Base-by-base conservation (phyloP, 1,140 invertebrate genomes). In the Orius laevigatus region DNA sequence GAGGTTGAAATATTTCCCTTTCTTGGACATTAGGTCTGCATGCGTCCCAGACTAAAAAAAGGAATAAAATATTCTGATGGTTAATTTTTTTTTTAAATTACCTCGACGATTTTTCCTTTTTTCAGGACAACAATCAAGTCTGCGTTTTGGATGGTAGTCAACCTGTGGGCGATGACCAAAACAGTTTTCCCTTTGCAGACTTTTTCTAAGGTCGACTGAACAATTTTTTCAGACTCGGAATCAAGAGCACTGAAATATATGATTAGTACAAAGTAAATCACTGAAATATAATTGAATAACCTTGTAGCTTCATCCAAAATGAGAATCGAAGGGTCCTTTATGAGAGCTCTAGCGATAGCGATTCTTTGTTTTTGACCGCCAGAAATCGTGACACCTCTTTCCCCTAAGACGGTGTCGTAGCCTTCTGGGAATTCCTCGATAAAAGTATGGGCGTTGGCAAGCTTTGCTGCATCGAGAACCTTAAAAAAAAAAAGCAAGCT, bases 231-330 rank as follows among this genome's bases (percentile, higher is more conserved):
- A 49, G 85, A 89, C 57, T 87, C 84, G 6, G 85, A 78, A 70
- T 93, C 88, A 46, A 94, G 63, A 1, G 89, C 89, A 70, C 86
- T 87, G 62, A 2, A 64, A 69, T 57, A 49, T 50, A 53, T 46
- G 45, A 38, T 35, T n/a, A n/a, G n/a, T n/a, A 31, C 11, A 44
- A n/a, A 44, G 0, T 39, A 46, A 38, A 31, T n/a, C 6, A 5
- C 6, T 5, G 6, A 14, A 44, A n/a, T 18, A 11, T 31, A 49
- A 49, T 16, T 49, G 2, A 49, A 12, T 31, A 60, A 85, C 81
- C 83, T 90, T 4, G 88, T 93, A 14, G 88, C 88, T 70, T 94
- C 88, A 67, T 94, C 89, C 32, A 92, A 61, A 55, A 93, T 77
- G 36, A 93, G 67, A 53, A 94, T 75, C 12, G 75, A 73, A 0